Evolutionary conservation across 2,888 invertebrate genomes (phyloP).

Genomic region (Amiota minor): DNA sequence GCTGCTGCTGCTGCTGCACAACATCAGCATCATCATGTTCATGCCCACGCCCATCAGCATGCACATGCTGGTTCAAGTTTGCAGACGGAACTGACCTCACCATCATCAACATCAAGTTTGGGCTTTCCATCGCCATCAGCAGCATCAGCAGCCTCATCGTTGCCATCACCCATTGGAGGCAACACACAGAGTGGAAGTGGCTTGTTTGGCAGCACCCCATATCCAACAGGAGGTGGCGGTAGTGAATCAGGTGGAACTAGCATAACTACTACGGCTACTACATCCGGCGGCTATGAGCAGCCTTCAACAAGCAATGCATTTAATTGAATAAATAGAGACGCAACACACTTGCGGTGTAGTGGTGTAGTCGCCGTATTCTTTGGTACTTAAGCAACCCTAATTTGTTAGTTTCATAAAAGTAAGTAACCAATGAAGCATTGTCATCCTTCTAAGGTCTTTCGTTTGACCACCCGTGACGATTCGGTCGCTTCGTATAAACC

Average conservation of each 20-base stretch:
- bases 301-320: conserved; percentile 69
- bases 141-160: conserved; percentile 58
- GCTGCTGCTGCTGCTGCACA: conserved; percentile 48
- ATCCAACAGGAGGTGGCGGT: conserved; percentile 22
- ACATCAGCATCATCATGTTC: conserved; percentile 46
- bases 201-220: conserved; percentile 26
- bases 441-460: background rate
- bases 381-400: conserved; percentile 52
- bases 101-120: conserved; percentile 58
- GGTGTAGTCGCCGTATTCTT: background rate
- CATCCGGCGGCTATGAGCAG: conserved; percentile 69
- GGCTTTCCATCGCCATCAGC: conserved; percentile 51
- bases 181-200: conserved; percentile 19
- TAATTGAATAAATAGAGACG: conserved; percentile 58
- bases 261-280: conserved; percentile 39
- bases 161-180: conserved; percentile 63
- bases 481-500: conserved; percentile 20
- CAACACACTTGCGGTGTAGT: background rate
- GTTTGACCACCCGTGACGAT: conserved; percentile 16
- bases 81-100: conserved; percentile 55
- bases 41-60: conserved; percentile 31
- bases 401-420: conserved; percentile 48
- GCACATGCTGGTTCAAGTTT: conserved; percentile 44
- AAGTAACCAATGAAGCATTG: background rate
- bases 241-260: conserved; percentile 38